A percentile compares a stretch with the other conserved stretches of the same genome.
Conservation (phyloP, 1,140 invertebrate species). For the Venustaconcha ellipsiformis region DNA sequence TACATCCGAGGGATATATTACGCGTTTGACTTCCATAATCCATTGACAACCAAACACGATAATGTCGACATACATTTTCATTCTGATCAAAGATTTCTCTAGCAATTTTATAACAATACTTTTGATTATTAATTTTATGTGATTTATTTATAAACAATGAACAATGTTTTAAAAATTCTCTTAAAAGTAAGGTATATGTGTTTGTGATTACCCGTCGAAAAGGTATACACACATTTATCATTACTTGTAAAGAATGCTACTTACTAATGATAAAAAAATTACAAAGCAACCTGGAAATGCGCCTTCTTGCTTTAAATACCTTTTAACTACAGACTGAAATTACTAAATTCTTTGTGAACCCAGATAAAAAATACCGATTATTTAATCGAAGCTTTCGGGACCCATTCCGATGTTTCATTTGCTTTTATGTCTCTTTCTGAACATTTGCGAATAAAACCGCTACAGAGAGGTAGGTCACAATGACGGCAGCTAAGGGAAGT, state of each 20-base stretch:
- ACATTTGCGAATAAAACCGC: conserved; percentile 10
- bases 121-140: neutral
- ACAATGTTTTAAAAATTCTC: too few relatives aligned
- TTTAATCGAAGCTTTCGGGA: too few relatives aligned
- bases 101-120: neutral
- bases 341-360: neutral
- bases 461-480: neutral
- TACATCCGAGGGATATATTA: too few relatives aligned
- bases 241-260: neutral
- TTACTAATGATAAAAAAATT: neutral
- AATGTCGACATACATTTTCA: neutral
- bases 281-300: neutral
- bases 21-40: too few relatives aligned
- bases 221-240: neutral
- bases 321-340: neutral
- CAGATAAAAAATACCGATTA: neutral
- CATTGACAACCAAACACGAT: neutral
- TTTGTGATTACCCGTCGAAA: too few relatives aligned
- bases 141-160: neutral
- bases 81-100: neutral
- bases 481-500: conserved; percentile 3
- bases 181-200: too few relatives aligned
- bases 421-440: conserved; percentile 3
- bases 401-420: conserved; percentile 3
- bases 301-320: too few relatives aligned